Conservation (phyloP, 2,888 invertebrate genomes). For the Aelia acuminata region DNA sequence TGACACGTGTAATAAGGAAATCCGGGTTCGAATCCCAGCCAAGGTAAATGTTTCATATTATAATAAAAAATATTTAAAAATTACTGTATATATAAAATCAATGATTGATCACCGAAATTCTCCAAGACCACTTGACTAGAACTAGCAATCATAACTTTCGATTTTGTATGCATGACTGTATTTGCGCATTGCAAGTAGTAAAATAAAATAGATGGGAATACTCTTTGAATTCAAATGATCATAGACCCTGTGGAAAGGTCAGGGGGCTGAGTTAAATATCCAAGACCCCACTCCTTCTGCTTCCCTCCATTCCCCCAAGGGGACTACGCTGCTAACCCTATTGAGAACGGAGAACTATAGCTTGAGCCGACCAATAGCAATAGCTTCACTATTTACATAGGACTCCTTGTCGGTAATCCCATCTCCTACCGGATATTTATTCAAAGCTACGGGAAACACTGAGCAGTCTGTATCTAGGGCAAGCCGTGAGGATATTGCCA, state of each 20-base stretch:
- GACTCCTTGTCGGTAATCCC: constrained; percentile 4
- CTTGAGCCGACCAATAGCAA: background rate
- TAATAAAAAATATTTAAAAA: too few relatives aligned
- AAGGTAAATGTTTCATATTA: too few relatives aligned
- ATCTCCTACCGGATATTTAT: constrained; percentile 7
- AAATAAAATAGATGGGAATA: background rate
- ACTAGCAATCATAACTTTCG: too few relatives aligned
- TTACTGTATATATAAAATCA: too few relatives aligned
- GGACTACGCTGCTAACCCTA: background rate
- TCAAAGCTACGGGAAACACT: background rate
- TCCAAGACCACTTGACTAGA: too few relatives aligned
- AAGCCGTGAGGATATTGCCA: background rate
- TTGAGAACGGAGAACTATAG: background rate
- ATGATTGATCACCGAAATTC: too few relatives aligned
- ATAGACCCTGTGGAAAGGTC: background rate
- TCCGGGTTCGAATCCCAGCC: too few relatives aligned
- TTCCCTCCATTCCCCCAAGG: too few relatives aligned
- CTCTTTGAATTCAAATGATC: background rate
- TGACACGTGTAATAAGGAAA: too few relatives aligned
- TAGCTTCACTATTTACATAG: constrained; percentile 12
- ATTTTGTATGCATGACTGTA: too few relatives aligned
- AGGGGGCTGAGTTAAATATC: background rate
- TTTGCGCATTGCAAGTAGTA: background rate
- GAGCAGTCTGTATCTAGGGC: background rate
- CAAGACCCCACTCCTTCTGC: background rate